Evolutionary conservation across 1,140 invertebrate species (phyloP).

Genomic region (Achroia grisella): DNA sequence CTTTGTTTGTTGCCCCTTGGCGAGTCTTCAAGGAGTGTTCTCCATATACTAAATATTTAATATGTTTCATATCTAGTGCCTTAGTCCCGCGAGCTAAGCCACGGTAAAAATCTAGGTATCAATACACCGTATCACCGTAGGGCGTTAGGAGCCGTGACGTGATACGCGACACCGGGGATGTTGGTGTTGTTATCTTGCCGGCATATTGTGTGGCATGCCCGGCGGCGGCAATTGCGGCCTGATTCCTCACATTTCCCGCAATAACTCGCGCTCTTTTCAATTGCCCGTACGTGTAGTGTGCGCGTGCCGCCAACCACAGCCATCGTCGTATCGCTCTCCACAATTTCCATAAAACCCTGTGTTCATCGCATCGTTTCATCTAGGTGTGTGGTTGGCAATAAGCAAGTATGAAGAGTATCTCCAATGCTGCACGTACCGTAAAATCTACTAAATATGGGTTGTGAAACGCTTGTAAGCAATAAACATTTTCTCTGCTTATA

Average conservation of each 20-base stretch:
- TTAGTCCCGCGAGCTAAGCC: too few relatives aligned
- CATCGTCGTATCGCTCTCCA: slow-evolving; percentile 19
- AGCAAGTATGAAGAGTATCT: too few relatives aligned
- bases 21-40: too few relatives aligned
- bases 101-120: background rate
- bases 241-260: slow-evolving; percentile 44
- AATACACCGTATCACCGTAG: slow-evolving; percentile 5
- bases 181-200: slow-evolving; percentile 16
- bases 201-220: slow-evolving; percentile 46
- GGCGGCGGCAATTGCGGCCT: slow-evolving; percentile 42
- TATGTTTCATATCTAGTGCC: too few relatives aligned
- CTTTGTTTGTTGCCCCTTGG: too few relatives aligned
- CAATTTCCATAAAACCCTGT: slow-evolving; percentile 55
- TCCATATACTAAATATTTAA: too few relatives aligned
- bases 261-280: slow-evolving; percentile 59
- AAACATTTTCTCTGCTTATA: too few relatives aligned
- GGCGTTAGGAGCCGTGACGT: slow-evolving; percentile 10
- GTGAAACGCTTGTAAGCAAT: too few relatives aligned
- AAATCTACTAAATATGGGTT: too few relatives aligned
- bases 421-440: too few relatives aligned
- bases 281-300: slow-evolving; percentile 47
- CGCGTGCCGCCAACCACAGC: slow-evolving; percentile 48
- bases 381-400: background rate
- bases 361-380: slow-evolving; percentile 37
- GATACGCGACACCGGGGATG: slow-evolving; percentile 16